Percentiles rank a stretch among this genome's conserved stretches.
These are phyloP conservation scores for Pocillopora grandis DNA, from an alignment of 92 coral and sea anemone genomes.

Conservation along the genomic window DNA sequence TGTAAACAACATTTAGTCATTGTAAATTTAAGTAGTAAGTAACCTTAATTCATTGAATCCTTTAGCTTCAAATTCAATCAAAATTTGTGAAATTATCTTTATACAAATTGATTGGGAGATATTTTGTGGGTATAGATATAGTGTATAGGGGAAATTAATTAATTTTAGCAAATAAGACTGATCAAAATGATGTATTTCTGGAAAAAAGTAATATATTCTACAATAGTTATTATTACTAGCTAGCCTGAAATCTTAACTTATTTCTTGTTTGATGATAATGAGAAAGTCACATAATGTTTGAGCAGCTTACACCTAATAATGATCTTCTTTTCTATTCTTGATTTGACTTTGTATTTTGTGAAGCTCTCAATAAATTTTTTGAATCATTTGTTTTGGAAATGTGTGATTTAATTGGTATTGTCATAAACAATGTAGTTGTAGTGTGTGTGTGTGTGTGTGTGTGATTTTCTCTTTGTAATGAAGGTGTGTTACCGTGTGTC, in stretches of 20 bases:
- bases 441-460: no score
- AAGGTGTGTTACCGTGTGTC: no score
- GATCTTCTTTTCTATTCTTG: neutral
- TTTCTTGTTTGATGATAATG: neutral
- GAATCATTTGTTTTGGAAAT: no score
- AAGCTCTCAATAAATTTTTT: neutral
- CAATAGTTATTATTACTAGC: no score
- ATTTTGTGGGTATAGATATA: conserved; percentile 1
- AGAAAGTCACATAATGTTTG: neutral
- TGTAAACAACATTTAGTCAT: neutral
- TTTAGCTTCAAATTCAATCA: neutral
- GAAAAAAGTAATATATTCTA: no score
- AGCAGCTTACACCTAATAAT: neutral
- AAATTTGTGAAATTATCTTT: neutral
- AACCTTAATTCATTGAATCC: neutral
- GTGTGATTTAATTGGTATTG: no score
- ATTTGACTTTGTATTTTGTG: conserved; percentile 15
- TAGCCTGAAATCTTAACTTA: no score
- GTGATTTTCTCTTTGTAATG: no score
- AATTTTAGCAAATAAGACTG: no score
- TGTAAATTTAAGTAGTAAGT: neutral
- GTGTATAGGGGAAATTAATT: no score
- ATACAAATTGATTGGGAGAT: neutral
- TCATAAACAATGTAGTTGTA: no score
- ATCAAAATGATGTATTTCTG: no score